Percentiles rank a stretch among this genome's conserved stretches.
phyloP scores from a whole-genome alignment of 2,797 vertebrate genomes.

The Anguilla marmorata region DNA sequence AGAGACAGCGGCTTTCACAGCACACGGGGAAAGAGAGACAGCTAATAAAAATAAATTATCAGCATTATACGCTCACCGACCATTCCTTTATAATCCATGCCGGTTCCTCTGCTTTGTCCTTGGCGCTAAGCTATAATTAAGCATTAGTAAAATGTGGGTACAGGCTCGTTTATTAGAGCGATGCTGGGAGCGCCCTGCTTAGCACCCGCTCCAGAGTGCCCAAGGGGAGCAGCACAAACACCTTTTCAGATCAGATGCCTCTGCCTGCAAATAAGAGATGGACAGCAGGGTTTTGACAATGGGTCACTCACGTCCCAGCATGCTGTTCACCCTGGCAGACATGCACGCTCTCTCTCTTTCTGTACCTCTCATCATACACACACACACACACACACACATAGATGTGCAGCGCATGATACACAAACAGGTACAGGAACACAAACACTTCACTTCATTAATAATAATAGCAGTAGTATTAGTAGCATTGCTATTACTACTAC shows the following conservation, averaged over 20 bases:
- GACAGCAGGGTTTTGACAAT: slow-evolving; percentile 3
- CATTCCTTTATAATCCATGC: slow-evolving; percentile 41
- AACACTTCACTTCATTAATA: slow-evolving; percentile 10
- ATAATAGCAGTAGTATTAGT: too few relatives aligned
- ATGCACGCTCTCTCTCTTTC: not conserved
- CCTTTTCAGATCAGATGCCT: slow-evolving; percentile 25
- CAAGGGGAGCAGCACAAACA: slow-evolving; percentile 40
- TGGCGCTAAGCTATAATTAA: slow-evolving; percentile 49
- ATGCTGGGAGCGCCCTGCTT: slow-evolving; percentile 21
- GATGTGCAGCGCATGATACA: slow-evolving; percentile 10
- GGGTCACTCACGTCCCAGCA: not conserved
- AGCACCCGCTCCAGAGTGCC: slow-evolving; percentile 24
- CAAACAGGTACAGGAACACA: slow-evolving; percentile 17
- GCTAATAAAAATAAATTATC: slow-evolving; percentile 55
- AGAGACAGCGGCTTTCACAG: slow-evolving; percentile 36
- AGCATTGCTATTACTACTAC: too few relatives aligned
- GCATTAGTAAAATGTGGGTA: slow-evolving; percentile 50
- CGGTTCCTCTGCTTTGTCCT: slow-evolving; percentile 46
- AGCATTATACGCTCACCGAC: slow-evolving; percentile 44
- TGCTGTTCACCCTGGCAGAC: not conserved
- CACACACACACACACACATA: slow-evolving; percentile 27
- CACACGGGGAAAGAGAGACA: slow-evolving; percentile 26
- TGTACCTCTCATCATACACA: not conserved
- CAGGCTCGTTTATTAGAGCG: slow-evolving; percentile 47
- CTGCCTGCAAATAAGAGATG: slow-evolving; percentile 35